Conservation (phyloP, 2,797 vertebrate genomes). For the Nannoperca obscura region DNA sequence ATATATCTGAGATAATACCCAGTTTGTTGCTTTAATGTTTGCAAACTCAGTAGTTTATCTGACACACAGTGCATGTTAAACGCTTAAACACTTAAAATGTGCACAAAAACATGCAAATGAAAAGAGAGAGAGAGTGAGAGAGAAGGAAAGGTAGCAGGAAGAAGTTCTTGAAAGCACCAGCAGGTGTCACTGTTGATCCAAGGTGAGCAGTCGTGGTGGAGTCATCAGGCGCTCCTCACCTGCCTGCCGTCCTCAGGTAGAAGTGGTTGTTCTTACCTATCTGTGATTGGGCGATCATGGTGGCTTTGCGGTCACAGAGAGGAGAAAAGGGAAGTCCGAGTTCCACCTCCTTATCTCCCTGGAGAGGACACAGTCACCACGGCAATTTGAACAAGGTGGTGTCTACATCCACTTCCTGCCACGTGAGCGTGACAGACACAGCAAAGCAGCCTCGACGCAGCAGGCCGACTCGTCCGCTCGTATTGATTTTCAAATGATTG, state of each 20-base stretch:
- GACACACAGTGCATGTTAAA: no score
- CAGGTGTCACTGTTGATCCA: constrained; percentile 1
- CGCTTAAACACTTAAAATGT: no score
- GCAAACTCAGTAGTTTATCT: no score
- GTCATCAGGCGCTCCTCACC: background rate
- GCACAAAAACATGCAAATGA: no score
- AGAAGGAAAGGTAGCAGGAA: no score
- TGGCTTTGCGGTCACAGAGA: constrained; percentile 97
- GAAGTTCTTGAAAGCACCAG: constrained; percentile 1
- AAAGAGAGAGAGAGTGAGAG: no score
- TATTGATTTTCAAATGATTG: no score
- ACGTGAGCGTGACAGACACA: background rate
- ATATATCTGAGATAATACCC: no score
- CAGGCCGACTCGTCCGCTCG: no score
- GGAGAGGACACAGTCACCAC: constrained; percentile 49
- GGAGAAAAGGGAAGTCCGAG: constrained; percentile 97
- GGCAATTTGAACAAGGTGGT: background rate
- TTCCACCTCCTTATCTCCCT: constrained; percentile 97
- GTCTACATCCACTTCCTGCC: background rate
- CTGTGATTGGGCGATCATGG: constrained; percentile 98
- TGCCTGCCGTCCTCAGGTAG: background rate
- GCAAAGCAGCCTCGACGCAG: background rate
- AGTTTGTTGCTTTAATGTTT: no score
- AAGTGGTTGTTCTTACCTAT: constrained; percentile 87
- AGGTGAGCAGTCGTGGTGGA: background rate